A percentile compares a stretch with the other conserved stretches of the same genome.
phyloP scores from a whole-genome alignment of 2,797 vertebrate species.

The Gephyroberyx darwinii region DNA sequence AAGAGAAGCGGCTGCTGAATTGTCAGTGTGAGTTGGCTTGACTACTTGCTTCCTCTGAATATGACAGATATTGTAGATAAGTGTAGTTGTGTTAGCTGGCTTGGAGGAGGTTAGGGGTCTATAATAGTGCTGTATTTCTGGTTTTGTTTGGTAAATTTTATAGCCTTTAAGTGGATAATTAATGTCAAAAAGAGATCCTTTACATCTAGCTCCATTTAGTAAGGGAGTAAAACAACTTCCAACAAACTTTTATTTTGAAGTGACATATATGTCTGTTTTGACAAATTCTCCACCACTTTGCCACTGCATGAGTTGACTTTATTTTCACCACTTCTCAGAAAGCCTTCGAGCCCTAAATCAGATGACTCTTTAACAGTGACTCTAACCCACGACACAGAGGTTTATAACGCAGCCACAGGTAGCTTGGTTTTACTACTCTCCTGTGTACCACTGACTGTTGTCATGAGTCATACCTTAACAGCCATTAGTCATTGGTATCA shows the following conservation, averaged over 20 bases:
- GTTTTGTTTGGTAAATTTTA: not conserved
- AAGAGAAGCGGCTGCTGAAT: conserved; percentile 76
- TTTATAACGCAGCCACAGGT: conserved; percentile 78
- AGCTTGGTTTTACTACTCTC: conserved; percentile 63
- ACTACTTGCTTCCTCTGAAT: conserved; percentile 66
- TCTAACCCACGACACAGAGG: conserved; percentile 73
- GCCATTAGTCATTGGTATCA: conserved; percentile 2
- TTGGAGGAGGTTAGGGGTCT: not conserved
- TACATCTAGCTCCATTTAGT: not conserved
- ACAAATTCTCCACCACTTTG: conserved; percentile 14
- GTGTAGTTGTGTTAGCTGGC: conserved; percentile 1
- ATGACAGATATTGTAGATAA: conserved; percentile 29
- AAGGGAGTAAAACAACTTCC: not conserved
- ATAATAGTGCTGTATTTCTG: not conserved
- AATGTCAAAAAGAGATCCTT: not conserved
- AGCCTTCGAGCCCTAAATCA: conserved; percentile 83
- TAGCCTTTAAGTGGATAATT: not conserved
- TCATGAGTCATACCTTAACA: conserved; percentile 38
- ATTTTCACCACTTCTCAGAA: conserved; percentile 82
- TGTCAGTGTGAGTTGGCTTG: conserved; percentile 85
- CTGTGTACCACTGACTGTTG: conserved; percentile 37
- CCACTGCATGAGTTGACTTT: conserved; percentile 65
- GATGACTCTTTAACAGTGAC: conserved; percentile 79
- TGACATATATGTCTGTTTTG: not conserved
- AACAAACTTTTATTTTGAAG: not conserved